Percentiles rank a stretch among this genome's conserved stretches.
Conservation (phyloP, 2,888 invertebrate species). For the Epirrhoe alternata region DNA sequence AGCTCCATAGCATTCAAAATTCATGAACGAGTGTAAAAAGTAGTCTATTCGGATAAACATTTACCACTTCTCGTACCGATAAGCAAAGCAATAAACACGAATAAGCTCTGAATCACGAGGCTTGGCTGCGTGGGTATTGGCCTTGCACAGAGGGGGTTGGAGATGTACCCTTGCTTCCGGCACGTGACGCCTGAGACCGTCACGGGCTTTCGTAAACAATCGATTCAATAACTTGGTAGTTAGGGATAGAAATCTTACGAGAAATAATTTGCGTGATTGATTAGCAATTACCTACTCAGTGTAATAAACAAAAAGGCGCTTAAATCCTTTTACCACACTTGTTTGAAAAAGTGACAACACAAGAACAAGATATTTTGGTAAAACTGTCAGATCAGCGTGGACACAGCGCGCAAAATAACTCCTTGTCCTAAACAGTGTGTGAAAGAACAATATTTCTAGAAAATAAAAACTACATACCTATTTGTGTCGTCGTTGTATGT, state of each 20-base stretch:
- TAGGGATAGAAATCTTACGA: neutral
- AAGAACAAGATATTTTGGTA: too few species aligned
- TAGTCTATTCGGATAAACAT: conserved; percentile 18
- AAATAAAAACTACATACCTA: neutral
- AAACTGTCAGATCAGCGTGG: neutral
- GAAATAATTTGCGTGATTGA: neutral
- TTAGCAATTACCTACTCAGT: neutral
- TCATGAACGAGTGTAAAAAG: conserved; percentile 10
- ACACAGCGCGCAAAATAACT: neutral
- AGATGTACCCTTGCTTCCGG: conserved; percentile 33
- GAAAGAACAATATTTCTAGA: neutral
- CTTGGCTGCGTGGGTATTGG: conserved; percentile 32
- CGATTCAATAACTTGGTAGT: conserved; percentile 15
- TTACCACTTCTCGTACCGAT: conserved; percentile 16
- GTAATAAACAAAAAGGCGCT: too few species aligned
- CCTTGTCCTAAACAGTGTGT: neutral
- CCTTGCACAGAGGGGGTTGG: conserved; percentile 31
- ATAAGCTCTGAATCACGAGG: conserved; percentile 36
- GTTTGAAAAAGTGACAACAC: too few species aligned
- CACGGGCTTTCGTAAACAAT: conserved; percentile 38
- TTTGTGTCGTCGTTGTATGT: neutral
- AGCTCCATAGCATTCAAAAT: conserved; percentile 15
- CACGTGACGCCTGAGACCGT: conserved; percentile 30
- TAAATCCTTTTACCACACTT: too few species aligned
- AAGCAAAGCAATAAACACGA: conserved; percentile 29